Conservation (phyloP, 2,888 invertebrate species). For the Anoplius nigerrimus region DNA sequence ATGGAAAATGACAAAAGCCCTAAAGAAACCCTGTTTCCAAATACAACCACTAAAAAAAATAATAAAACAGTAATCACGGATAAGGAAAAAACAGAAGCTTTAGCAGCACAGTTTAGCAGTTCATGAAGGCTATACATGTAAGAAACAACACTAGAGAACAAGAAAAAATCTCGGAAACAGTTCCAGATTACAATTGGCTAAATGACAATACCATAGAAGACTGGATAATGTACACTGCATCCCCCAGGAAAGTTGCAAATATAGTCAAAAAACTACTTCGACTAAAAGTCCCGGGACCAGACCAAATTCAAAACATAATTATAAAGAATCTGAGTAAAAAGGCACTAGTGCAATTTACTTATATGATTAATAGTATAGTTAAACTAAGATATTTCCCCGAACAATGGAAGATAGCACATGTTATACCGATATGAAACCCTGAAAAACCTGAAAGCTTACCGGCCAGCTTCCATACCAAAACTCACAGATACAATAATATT, state of each 20-base stretch:
- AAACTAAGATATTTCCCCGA: conserved; percentile 16
- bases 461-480: conserved; percentile 31
- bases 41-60: background rate
- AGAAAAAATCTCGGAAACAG: conserved; percentile 11
- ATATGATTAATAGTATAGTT: background rate
- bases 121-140: background rate
- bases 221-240: conserved; percentile 13
- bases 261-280: too few relatives aligned
- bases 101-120: background rate
- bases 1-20: conserved; percentile 32
- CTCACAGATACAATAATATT: conserved; percentile 35
- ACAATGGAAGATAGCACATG: too few relatives aligned
- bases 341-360: too few relatives aligned
- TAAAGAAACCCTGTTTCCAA: conserved; percentile 4
- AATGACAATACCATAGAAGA: conserved; percentile 9
- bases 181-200: conserved; percentile 1
- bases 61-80: background rate
- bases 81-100: background rate
- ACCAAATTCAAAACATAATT: too few relatives aligned
- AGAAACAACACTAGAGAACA: background rate
- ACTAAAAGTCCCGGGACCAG: too few relatives aligned
- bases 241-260: background rate
- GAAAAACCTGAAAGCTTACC: conserved; percentile 25
- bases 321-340: too few relatives aligned
- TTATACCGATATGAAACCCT: conserved; percentile 23